Percentiles rank a stretch among this genome's conserved stretches.
These are phyloP conservation scores for Romanogobio albipinnatus DNA, from an alignment of 2,113 vertebrate species.

Conservation along the genomic window DNA sequence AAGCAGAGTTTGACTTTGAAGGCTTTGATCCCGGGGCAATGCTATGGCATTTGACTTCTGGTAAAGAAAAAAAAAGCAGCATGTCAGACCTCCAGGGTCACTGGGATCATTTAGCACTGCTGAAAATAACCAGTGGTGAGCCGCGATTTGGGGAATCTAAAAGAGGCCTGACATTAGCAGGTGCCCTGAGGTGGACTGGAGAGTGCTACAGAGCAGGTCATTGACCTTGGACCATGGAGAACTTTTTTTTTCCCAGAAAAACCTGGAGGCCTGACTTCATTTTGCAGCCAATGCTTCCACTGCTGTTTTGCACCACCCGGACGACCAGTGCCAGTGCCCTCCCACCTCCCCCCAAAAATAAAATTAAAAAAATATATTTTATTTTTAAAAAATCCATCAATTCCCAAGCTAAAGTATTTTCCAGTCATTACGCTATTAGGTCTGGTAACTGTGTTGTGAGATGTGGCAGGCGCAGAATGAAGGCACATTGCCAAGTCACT, in stretches of 20 bases:
- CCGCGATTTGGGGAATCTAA: constrained; percentile 78
- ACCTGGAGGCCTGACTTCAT: constrained; percentile 72
- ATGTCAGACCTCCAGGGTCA: constrained; percentile 78
- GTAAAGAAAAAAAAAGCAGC: constrained; percentile 71
- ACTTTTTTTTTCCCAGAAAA: constrained; percentile 70
- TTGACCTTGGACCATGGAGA: constrained; percentile 78
- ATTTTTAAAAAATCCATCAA: background rate
- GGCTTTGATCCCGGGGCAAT: constrained; percentile 79
- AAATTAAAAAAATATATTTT: background rate
- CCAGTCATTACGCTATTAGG: background rate
- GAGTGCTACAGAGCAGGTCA: constrained; percentile 80
- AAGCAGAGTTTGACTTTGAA: constrained; percentile 80
- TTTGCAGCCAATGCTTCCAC: constrained; percentile 54
- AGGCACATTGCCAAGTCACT: background rate
- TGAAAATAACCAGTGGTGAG: constrained; percentile 82
- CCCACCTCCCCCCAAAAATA: background rate
- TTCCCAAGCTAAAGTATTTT: background rate
- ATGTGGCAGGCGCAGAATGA: background rate
- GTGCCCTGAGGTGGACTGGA: constrained; percentile 79
- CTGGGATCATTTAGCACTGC: constrained; percentile 76
- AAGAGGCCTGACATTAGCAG: constrained; percentile 80
- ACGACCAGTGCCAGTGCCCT: background rate
- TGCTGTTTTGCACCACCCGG: background rate
- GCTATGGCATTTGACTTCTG: constrained; percentile 81
- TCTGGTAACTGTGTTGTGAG: background rate